phyloP scores from a whole-genome alignment of 2,113 vertebrate genomes.

The Pseudopodoces humilis region DNA sequence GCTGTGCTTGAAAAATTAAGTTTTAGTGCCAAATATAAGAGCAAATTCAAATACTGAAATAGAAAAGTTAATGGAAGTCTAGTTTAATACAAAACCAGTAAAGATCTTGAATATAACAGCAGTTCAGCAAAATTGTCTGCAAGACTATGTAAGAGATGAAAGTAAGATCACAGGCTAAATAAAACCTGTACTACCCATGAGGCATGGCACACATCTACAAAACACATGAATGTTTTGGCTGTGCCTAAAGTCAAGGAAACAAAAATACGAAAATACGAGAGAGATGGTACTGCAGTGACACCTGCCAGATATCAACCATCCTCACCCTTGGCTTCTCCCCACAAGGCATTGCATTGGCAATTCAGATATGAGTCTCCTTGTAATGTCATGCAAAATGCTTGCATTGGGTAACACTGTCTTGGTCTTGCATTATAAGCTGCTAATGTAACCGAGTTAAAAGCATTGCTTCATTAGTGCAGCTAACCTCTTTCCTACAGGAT shows the following conservation, averaged over 20 bases:
- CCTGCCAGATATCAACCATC: background rate
- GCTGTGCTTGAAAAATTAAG: background rate
- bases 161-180: background rate
- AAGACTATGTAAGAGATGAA: background rate
- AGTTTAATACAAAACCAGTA: background rate
- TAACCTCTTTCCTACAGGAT: background rate
- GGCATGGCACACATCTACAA: background rate
- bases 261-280: background rate
- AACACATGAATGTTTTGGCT: background rate
- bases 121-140: background rate
- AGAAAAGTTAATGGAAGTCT: background rate
- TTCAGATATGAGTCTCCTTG: background rate
- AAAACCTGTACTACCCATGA: background rate
- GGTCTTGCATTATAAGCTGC: background rate
- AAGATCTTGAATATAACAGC: background rate
- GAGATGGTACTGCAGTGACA: background rate
- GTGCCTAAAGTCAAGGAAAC: background rate
- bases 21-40: background rate
- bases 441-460: background rate
- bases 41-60: background rate
- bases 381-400: background rate
- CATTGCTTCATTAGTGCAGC: background rate
- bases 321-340: background rate
- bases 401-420: background rate
- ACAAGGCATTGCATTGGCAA: fast-evolving